phyloP scores from a whole-genome alignment of 2,113 vertebrate species.

The Struthidea cinerea region DNA sequence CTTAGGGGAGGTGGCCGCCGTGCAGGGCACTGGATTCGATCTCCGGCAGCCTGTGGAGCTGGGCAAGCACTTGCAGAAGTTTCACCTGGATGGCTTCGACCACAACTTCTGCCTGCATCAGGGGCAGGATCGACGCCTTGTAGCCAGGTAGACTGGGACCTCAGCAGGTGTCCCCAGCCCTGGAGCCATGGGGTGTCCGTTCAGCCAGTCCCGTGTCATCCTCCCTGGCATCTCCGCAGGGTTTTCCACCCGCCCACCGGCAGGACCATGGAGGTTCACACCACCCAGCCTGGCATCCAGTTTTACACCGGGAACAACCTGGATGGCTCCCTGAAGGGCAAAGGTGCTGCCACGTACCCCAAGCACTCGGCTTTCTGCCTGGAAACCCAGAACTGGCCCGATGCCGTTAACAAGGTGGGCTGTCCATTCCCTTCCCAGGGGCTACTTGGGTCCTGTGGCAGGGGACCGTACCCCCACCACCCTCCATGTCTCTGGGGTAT shows the following conservation, averaged over 20 bases:
- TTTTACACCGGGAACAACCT: constrained; percentile 95
- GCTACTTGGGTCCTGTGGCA: background rate
- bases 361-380: constrained; percentile 91
- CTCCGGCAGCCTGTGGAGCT: constrained; percentile 80
- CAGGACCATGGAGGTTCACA: constrained; percentile 83
- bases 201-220: background rate
- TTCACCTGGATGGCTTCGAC: constrained; percentile 83
- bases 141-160: constrained; percentile 76
- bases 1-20: constrained; percentile 81
- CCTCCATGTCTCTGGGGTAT: fast-evolving
- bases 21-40: constrained; percentile 84
- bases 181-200: fast-evolving
- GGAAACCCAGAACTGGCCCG: constrained; percentile 94
- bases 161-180: background rate
- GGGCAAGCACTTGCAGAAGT: constrained; percentile 78
- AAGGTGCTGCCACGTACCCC: constrained; percentile 73
- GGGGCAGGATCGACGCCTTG: constrained; percentile 54
- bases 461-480: too few relatives aligned
- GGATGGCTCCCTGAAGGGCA: constrained; percentile 84
- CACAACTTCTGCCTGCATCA: constrained; percentile 90
- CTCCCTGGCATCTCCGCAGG: constrained; percentile 56
- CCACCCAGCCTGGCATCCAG: constrained; percentile 90
- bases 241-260: constrained; percentile 79
- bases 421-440: background rate
- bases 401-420: constrained; percentile 89